Conservation (phyloP, 2,113 vertebrate genomes). For the Corydoras maculifer region DNA sequence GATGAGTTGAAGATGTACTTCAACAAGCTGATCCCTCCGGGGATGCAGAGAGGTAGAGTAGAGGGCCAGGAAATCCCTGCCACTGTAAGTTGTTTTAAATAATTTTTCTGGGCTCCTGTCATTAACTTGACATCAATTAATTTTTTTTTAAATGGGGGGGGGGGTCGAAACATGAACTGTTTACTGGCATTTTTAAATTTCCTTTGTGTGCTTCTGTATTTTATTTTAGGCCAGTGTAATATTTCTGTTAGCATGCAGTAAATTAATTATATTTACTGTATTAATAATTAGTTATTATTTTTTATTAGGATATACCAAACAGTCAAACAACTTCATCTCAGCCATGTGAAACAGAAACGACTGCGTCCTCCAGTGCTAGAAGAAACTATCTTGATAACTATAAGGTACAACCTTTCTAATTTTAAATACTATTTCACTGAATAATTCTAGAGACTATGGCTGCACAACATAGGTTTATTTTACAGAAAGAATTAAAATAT, state of each 20-base stretch:
- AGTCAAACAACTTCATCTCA: conserved; percentile 38
- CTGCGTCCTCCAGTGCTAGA: conserved; percentile 41
- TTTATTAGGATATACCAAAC: conserved; percentile 43
- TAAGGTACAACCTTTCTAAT: conserved; percentile 43
- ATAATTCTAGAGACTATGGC: not conserved
- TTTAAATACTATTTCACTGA: not conserved
- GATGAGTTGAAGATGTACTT: conserved; percentile 85
- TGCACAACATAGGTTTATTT: too few relatives aligned
- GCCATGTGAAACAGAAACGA: conserved; percentile 48
- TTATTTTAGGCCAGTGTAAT: not conserved
- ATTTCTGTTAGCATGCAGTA: not conserved
- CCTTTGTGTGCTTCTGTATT: too few relatives aligned
- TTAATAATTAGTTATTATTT: not conserved
- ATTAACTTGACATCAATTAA: not conserved
- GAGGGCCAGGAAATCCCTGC: conserved; percentile 70
- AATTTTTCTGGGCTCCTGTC: not conserved
- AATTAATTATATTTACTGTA: not conserved
- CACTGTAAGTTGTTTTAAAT: conserved; percentile 45
- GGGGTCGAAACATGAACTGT: too few relatives aligned
- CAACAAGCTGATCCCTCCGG: conserved; percentile 76
- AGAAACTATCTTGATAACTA: conserved; percentile 52
- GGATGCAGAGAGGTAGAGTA: conserved; percentile 69
- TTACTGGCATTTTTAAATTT: too few relatives aligned
- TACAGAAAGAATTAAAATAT: too few relatives aligned
- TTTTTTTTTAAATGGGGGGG: not conserved